A percentile compares a stretch with the other conserved stretches of the same genome.
Evolutionary conservation across 2,888 invertebrate species (phyloP).

Genomic region (Globia sparganii): DNA sequence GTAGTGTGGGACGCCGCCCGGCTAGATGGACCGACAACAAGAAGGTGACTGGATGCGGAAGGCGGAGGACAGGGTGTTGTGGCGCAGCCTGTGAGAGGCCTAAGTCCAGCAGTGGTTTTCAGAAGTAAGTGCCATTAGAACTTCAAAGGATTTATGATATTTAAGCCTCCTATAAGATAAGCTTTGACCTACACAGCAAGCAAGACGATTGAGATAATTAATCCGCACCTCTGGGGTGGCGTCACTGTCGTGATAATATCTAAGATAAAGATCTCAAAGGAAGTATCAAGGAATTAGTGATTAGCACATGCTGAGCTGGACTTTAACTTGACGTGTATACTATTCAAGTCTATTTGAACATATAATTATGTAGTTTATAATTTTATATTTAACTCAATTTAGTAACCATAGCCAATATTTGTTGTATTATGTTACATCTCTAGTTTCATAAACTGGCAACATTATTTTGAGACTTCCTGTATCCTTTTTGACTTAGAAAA

Average conservation of each 20-base stretch:
- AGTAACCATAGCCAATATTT: no score
- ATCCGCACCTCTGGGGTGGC: neutral
- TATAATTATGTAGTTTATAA: no score
- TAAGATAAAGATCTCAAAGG: neutral
- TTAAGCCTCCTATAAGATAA: conserved; percentile 2
- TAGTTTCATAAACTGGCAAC: no score
- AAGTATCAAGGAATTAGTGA: neutral
- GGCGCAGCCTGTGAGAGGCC: neutral
- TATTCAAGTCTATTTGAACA: no score
- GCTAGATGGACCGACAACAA: neutral
- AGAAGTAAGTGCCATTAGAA: neutral
- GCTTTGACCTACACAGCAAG: neutral
- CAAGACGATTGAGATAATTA: conserved; percentile 3
- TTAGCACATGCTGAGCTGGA: neutral
- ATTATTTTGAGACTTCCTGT: no score
- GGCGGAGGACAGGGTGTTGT: neutral
- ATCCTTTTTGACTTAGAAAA: no score
- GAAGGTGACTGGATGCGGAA: neutral
- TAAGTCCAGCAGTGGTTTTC: neutral
- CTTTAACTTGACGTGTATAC: neutral
- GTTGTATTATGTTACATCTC: no score
- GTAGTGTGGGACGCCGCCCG: neutral
- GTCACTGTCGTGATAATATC: neutral
- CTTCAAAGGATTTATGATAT: neutral
- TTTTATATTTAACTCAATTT: no score